These are phyloP conservation scores for Xenotilapia flavipinnis DNA, from an alignment of 2,113 vertebrate species.

Conservation along the genomic window DNA sequence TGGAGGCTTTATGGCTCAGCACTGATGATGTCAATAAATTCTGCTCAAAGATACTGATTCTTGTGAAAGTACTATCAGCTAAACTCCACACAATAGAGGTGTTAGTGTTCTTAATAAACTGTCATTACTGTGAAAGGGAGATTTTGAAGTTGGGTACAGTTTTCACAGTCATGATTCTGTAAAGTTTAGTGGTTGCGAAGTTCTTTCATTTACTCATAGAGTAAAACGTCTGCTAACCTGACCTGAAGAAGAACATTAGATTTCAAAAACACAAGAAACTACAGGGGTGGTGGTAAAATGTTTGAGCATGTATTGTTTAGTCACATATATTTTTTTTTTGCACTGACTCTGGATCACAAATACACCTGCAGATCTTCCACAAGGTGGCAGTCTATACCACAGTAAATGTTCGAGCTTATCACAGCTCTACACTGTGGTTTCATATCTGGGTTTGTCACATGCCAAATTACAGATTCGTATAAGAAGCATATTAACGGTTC, in stretches of 20 bases:
- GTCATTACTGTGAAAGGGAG: not conserved
- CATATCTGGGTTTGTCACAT: not conserved
- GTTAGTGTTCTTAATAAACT: not conserved
- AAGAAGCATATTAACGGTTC: not conserved
- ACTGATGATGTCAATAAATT: not conserved
- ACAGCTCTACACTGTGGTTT: not conserved
- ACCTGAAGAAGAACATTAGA: not conserved
- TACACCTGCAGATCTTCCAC: conserved; percentile 30
- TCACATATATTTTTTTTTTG: not conserved
- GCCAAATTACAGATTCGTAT: not conserved
- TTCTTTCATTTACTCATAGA: not conserved
- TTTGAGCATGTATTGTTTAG: not conserved
- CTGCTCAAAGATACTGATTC: not conserved
- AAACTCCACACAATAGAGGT: not conserved
- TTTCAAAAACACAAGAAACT: not conserved
- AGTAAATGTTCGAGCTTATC: not conserved
- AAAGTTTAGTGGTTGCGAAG: not conserved
- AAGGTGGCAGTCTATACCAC: conserved; percentile 67
- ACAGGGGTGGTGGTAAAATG: not conserved
- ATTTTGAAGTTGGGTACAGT: not conserved
- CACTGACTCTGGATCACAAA: not conserved
- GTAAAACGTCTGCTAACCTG: not conserved
- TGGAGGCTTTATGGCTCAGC: not conserved
- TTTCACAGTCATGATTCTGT: not conserved
- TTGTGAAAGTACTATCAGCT: not conserved